phyloP scores from a whole-genome alignment of 1,140 invertebrate genomes.

The Galleria mellonella region DNA sequence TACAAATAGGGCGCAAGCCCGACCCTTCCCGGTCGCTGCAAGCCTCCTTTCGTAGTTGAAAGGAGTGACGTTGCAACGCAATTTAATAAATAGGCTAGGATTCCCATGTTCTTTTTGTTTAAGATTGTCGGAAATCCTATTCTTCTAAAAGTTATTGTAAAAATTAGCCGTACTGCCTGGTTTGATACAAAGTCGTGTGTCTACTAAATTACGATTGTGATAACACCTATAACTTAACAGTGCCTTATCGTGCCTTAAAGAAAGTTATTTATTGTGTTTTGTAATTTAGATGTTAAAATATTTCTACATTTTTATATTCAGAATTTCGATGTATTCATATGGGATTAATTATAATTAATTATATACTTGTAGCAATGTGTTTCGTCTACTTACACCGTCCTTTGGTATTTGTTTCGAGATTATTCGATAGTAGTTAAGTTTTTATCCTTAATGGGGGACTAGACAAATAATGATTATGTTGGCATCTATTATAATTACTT shows the following conservation, averaged over 20 bases:
- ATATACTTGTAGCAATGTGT: conserved; percentile 52
- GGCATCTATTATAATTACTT: conserved; percentile 58
- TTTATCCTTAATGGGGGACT: conserved; percentile 47
- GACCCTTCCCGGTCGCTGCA: conserved; percentile 30
- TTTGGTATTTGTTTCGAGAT: conserved; percentile 69
- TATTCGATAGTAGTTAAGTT: conserved; percentile 60
- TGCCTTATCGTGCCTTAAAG: conserved; percentile 71
- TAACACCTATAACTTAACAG: conserved; percentile 61
- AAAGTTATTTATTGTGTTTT: conserved; percentile 69
- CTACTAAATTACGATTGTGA: conserved; percentile 55
- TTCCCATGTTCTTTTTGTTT: conserved; percentile 51
- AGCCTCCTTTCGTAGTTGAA: conserved; percentile 59
- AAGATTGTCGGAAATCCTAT: conserved; percentile 61
- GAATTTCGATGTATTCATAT: conserved; percentile 46
- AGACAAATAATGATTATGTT: conserved; percentile 45
- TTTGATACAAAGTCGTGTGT: no score
- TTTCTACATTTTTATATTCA: conserved; percentile 61
- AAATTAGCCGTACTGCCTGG: no score
- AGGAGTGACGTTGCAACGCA: conserved; percentile 44
- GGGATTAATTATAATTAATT: conserved; percentile 45
- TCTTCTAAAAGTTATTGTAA: conserved; percentile 7
- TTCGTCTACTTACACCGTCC: conserved; percentile 72
- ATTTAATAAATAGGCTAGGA: conserved; percentile 23
- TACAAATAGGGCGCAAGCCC: background rate
- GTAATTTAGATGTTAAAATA: conserved; percentile 60